Conservation (phyloP, 2,888 invertebrate genomes). For the Cheilosia vulpina region DNA sequence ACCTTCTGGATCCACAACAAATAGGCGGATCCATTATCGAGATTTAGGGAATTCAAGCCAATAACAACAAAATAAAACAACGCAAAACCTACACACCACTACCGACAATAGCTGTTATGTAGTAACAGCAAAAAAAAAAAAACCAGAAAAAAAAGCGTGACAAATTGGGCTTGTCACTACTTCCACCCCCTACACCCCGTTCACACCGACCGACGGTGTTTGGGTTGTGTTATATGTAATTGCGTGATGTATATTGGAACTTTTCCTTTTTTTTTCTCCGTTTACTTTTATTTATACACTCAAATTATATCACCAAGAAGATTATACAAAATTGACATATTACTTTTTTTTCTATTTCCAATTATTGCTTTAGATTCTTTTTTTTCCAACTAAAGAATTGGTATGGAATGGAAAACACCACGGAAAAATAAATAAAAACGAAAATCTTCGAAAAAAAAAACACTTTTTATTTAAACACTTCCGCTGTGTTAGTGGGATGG, state of each 20-base stretch:
- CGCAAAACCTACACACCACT: constrained; percentile 32
- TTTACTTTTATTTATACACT: constrained; percentile 40
- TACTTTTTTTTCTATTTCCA: constrained; percentile 35
- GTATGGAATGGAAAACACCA: not conserved
- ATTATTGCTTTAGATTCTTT: constrained; percentile 5
- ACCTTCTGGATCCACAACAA: constrained; percentile 82
- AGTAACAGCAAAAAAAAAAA: constrained; percentile 4
- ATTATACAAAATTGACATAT: constrained; percentile 59
- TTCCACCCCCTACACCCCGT: constrained; percentile 37
- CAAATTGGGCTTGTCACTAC: constrained; percentile 63
- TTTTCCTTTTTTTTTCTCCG: constrained; percentile 20
- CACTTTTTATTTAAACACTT: constrained; percentile 30
- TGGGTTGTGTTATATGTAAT: constrained; percentile 27
- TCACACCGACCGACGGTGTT: constrained; percentile 6
- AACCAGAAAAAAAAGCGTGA: constrained; percentile 28
- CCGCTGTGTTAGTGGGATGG: constrained; percentile 34
- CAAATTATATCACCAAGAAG: constrained; percentile 61
- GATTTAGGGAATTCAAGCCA: constrained; percentile 48
- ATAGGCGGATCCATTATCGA: constrained; percentile 81
- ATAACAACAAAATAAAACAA: too few species aligned
- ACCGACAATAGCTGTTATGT: constrained; percentile 21
- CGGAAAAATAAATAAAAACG: constrained; percentile 15
- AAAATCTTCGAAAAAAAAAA: constrained; percentile 22
- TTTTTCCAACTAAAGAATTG: constrained; percentile 18
- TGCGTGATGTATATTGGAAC: constrained; percentile 8